Conservation (phyloP, 2,113 vertebrate species). For the Elanoides forficatus region DNA sequence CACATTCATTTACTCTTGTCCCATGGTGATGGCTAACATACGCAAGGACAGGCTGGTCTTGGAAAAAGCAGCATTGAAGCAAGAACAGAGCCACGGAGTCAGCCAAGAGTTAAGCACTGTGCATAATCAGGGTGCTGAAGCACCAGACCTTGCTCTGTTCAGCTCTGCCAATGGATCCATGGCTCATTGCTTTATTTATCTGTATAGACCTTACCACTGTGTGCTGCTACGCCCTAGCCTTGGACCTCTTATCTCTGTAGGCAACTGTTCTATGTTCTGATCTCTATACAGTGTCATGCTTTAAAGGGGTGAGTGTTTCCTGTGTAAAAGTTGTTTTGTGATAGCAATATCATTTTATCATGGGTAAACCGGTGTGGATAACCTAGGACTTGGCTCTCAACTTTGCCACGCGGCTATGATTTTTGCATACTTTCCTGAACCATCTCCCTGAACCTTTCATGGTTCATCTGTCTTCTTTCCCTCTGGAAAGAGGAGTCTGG, state of each 20-base stretch:
- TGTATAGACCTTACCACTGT: not conserved
- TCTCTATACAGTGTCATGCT: not conserved
- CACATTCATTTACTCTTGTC: not conserved
- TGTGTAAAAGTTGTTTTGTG: not conserved
- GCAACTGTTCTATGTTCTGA: not conserved
- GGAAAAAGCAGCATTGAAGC: rapidly evolving
- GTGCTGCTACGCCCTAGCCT: not conserved
- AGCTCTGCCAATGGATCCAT: not conserved
- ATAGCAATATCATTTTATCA: not conserved
- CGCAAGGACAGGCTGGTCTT: not conserved
- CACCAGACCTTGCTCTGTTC: not conserved
- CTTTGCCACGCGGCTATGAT: not conserved
- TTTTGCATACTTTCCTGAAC: not conserved
- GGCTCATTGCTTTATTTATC: not conserved
- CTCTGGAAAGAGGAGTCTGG: not conserved
- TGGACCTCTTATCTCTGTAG: not conserved
- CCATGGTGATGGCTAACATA: not conserved
- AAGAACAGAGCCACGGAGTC: not conserved
- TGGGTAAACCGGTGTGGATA: not conserved
- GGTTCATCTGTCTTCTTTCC: not conserved
- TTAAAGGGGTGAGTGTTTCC: not conserved
- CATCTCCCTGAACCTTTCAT: not conserved
- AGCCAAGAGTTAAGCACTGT: not conserved
- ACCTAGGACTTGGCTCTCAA: not conserved
- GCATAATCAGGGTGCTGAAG: not conserved